A percentile compares a stretch with the other conserved stretches of the same genome.
Conservation (phyloP, 2,113 vertebrate genomes). For the Promerops cafer region DNA sequence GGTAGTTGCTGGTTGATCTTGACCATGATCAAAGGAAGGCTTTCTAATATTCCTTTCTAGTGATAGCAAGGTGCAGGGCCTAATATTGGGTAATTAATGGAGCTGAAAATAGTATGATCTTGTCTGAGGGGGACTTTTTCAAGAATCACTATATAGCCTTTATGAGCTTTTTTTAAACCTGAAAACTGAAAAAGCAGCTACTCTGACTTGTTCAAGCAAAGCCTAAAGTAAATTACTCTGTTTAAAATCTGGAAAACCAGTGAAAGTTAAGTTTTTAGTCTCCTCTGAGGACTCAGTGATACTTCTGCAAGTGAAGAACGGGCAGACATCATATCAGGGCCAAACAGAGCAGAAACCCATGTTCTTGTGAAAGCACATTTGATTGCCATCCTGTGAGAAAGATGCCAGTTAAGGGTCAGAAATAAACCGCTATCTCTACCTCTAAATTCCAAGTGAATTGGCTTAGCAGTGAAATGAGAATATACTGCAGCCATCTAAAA, state of each 20-base stretch:
- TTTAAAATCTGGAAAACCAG: not conserved
- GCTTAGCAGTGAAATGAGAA: not conserved
- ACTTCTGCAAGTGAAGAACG: not conserved
- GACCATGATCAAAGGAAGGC: not conserved
- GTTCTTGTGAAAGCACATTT: not conserved
- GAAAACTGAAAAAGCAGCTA: not conserved
- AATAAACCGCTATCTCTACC: not conserved
- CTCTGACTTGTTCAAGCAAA: not conserved
- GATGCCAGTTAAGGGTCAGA: not conserved
- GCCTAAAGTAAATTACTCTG: not conserved
- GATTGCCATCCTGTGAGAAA: not conserved
- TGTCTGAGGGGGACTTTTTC: not conserved
- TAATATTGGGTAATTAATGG: not conserved
- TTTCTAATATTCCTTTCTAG: not conserved
- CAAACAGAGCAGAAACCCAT: not conserved
- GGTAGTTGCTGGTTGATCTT: not conserved
- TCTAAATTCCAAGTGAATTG: not conserved
- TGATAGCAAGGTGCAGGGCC: not conserved
- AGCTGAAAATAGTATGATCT: not conserved
- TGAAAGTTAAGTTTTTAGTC: not conserved
- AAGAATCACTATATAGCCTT: not conserved
- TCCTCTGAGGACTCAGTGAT: not conserved
- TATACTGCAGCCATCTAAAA: not conserved
- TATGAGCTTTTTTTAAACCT: not conserved
- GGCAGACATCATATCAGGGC: not conserved